Evolutionary conservation across 2,113 vertebrate species (phyloP).

Genomic region (Xiphophorus maculatus): DNA sequence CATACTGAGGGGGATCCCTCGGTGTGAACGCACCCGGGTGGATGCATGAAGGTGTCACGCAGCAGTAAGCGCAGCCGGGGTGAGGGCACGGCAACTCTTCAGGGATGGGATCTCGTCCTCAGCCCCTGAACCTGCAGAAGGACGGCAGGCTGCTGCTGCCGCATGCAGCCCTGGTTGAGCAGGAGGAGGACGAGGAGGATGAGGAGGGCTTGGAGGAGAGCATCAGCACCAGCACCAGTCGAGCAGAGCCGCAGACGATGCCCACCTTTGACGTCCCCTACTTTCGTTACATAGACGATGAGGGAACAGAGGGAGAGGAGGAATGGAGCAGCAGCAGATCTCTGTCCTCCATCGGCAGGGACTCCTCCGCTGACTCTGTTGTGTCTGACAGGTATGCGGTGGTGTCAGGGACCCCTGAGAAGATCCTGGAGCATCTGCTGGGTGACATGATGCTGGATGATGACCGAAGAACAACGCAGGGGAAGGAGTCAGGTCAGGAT

Average conservation of each 20-base stretch:
- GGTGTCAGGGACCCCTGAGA: constrained; percentile 93
- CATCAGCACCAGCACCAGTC: constrained; percentile 62
- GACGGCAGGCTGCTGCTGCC: constrained; percentile 81
- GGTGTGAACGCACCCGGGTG: constrained; percentile 18
- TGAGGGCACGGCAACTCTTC: constrained; percentile 57
- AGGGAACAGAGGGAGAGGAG: constrained; percentile 83
- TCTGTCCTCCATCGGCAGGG: constrained; percentile 91
- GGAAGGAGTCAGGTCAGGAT: constrained; percentile 91
- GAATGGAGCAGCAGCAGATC: constrained; percentile 93
- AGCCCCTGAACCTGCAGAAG: constrained; percentile 78
- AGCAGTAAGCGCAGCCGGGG: constrained; percentile 68
- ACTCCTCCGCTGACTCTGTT: constrained; percentile 85
- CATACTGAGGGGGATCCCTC: constrained; percentile 22
- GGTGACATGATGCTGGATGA: constrained; percentile 89
- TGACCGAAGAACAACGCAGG: constrained; percentile 65
- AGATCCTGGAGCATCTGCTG: constrained; percentile 94
- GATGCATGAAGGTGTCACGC: constrained; percentile 57
- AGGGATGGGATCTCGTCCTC: constrained; percentile 87
- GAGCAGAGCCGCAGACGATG: constrained; percentile 81
- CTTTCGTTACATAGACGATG: constrained; percentile 98
- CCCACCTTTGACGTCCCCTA: constrained; percentile 97
- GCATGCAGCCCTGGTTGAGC: constrained; percentile 81
- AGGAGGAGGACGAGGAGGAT: constrained; percentile 81
- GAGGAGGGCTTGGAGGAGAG: constrained; percentile 73
- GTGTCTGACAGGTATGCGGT: constrained; percentile 94